These are phyloP conservation scores for Cygnus atratus DNA, from an alignment of 2,113 vertebrate genomes.

Conservation along the genomic window DNA sequence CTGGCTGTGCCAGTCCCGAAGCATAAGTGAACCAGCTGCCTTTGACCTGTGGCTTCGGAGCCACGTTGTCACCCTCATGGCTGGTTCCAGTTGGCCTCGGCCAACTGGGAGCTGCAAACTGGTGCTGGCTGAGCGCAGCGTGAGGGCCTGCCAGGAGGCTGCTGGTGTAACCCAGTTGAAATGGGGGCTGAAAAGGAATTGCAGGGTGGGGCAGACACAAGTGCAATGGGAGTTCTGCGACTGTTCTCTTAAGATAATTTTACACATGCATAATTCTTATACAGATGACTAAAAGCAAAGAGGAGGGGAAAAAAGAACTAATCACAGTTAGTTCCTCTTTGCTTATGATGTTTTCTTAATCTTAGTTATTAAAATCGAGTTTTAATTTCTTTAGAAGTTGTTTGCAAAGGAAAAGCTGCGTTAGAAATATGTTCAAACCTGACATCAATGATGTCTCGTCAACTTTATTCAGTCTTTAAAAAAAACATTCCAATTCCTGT, in stretches of 20 bases:
- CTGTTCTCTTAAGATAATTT: neutral
- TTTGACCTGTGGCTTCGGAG: neutral
- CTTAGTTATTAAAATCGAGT: neutral
- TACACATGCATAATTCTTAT: neutral
- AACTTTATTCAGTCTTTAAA: neutral
- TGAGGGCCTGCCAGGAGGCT: neutral
- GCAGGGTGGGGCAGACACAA: neutral
- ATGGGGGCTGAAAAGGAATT: neutral
- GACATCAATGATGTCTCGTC: neutral
- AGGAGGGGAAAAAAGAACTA: neutral
- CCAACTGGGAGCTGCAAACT: neutral
- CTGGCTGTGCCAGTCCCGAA: neutral
- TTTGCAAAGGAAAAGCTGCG: neutral
- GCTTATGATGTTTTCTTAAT: neutral
- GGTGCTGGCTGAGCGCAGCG: neutral
- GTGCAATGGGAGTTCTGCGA: neutral
- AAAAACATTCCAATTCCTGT: neutral
- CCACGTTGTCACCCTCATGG: accelerated
- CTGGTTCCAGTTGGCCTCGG: neutral
- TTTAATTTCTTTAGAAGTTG: neutral
- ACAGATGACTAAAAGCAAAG: neutral
- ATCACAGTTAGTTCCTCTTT: neutral
- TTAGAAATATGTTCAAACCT: neutral
- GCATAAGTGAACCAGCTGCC: neutral
- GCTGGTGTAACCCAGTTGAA: no score